phyloP scores from a whole-genome alignment of 2,888 invertebrate genomes.

The Microdon myrmicae region DNA sequence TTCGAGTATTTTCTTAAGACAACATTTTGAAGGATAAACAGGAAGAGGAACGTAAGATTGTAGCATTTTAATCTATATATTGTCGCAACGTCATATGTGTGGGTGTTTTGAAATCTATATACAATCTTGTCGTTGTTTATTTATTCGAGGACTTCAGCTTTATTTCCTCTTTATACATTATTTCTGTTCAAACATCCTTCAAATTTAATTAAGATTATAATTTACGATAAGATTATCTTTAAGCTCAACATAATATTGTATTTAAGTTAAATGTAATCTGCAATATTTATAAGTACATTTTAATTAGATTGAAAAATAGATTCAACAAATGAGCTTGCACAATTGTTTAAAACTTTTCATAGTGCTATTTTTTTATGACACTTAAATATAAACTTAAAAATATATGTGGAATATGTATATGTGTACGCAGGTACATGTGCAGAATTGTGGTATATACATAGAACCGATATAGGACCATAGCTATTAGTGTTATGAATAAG shows the following conservation, averaged over 20 bases:
- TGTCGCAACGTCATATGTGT: no score
- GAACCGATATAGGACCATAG: constrained; percentile 49
- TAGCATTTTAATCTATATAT: no score
- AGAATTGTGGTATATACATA: constrained; percentile 30
- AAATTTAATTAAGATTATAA: neutral
- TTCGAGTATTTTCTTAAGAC: constrained; percentile 2
- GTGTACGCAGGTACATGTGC: neutral
- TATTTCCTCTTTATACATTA: neutral
- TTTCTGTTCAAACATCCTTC: neutral
- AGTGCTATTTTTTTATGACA: constrained; percentile 52
- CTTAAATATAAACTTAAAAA: constrained; percentile 26
- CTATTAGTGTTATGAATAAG: constrained; percentile 36
- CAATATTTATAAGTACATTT: constrained; percentile 22
- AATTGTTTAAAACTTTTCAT: constrained; percentile 44
- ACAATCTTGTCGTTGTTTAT: no score
- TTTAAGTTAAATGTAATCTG: constrained; percentile 11
- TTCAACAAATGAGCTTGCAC: constrained; percentile 50
- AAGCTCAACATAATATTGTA: neutral
- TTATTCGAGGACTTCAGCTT: no score
- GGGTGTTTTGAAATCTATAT: no score
- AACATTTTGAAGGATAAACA: constrained; percentile 1
- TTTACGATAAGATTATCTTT: neutral
- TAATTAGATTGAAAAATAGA: constrained; percentile 36
- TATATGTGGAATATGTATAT: constrained; percentile 16
- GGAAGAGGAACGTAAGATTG: constrained; percentile 4